Evolutionary conservation across 2,113 vertebrate genomes (phyloP), one percentile per base, ranked within the genome.

Genomic region (Oreochromis aureus): DNA sequence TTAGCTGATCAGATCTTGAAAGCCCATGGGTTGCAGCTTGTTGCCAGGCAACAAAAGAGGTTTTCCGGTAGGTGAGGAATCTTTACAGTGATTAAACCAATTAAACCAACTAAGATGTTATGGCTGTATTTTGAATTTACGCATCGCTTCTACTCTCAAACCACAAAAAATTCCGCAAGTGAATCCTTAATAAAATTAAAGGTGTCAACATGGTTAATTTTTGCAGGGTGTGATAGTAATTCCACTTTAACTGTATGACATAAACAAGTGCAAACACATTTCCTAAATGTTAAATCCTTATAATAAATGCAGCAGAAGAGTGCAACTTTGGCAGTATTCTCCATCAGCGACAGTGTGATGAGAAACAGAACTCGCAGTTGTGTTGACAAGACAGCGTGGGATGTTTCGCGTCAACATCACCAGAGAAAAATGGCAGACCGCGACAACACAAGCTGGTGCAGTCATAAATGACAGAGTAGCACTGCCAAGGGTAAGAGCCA

Each of bases 1-100:
- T 83, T 46, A 69, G 87, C 83, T 48, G 66, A 87, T 90, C 61
- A 44, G 51, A 86, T 86, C 53, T 81, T 48, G 41, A 34, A 39
- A 82, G 79, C 82, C 39, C 13, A 73, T 91, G 95, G 92, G 91
- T 93, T 93, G 93, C 92, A 89, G 92, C 89, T 80, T 90, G 96
- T 97, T 96, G 96, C 97, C 96, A 96, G 95, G 96, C 96, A 97
- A 97, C 96, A 94, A 94, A 94, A 94, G 41, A 66, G 76, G 86
- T 86, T 86, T 93, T 89, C 87, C 90, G 86, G 87, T 79, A 89
- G 82, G 83, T 87, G n/a, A 94, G 66, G 53, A 89, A 86, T 88
- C 85, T 87, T 86, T 61, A 83, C 78, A 85, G 83, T 34, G 83
- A 88, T 87, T 53, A 83, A 30, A 79, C 5, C 16, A 34, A 88